Evolutionary conservation across 2,797 vertebrate species (phyloP).

Genomic region (Odontamblyopus rebecca): DNA sequence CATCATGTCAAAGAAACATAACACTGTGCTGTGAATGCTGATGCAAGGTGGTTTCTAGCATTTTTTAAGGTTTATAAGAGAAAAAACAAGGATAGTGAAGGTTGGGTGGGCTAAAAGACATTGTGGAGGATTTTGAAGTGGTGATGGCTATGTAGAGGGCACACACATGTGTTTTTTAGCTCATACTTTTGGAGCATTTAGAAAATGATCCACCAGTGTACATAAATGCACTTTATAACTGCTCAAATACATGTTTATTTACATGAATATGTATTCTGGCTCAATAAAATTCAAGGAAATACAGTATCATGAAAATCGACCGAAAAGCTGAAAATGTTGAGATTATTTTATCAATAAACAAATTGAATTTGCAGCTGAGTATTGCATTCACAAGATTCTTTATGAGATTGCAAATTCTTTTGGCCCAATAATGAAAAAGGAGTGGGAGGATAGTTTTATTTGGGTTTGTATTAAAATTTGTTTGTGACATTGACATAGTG

Average conservation of each 20-base stretch:
- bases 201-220: not conserved
- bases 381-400: not conserved
- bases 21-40: not conserved
- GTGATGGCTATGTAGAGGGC: no score
- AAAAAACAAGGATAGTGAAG: not conserved
- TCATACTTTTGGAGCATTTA: not conserved
- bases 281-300: not conserved
- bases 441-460: not conserved
- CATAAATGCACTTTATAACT: not conserved
- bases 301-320: not conserved
- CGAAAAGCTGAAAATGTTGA: not conserved
- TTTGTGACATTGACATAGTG: not conserved
- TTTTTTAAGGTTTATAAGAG: not conserved
- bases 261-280: not conserved
- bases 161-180: not conserved
- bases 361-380: not conserved
- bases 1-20: conserved; percentile 7
- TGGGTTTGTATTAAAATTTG: not conserved
- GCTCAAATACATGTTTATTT: not conserved
- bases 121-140: not conserved
- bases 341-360: not conserved
- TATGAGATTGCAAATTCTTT: not conserved
- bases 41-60: not conserved
- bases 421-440: not conserved
- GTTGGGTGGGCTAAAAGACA: not conserved